phyloP scores from a whole-genome alignment of 2,888 invertebrate species.

The Exocentrus adspersus region DNA sequence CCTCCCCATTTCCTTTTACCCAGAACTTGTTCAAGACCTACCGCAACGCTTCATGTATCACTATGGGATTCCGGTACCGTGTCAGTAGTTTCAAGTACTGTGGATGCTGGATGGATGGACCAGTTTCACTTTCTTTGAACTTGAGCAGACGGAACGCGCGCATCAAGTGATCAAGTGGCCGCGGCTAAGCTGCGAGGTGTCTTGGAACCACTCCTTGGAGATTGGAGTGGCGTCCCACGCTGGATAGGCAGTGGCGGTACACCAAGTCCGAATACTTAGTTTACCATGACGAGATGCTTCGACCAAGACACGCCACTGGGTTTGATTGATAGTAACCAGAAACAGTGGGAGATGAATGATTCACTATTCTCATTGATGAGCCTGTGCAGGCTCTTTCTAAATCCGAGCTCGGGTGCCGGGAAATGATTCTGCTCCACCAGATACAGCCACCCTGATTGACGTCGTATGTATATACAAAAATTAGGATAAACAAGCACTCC shows the following conservation, averaged over 20 bases:
- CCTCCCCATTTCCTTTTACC: constrained; percentile 51
- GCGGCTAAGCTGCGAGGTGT: constrained; percentile 17
- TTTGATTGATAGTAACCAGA: constrained; percentile 63
- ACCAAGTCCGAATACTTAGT: too few relatives aligned
- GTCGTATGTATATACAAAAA: too few relatives aligned
- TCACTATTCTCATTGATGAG: constrained; percentile 27
- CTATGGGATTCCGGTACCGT: background rate
- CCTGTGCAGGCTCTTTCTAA: constrained; percentile 28
- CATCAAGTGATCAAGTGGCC: constrained; percentile 22
- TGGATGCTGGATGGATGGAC: too few relatives aligned
- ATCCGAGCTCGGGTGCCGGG: background rate
- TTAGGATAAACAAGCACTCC: too few relatives aligned
- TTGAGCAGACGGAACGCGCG: constrained; percentile 12
- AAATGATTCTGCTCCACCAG: too few relatives aligned
- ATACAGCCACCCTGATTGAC: too few relatives aligned
- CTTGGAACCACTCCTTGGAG: constrained; percentile 21
- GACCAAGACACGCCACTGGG: background rate
- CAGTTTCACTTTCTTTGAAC: constrained; percentile 30
- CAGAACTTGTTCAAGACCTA: background rate
- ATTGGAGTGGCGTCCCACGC: constrained; percentile 19
- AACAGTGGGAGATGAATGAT: constrained; percentile 22
- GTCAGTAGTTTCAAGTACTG: too few relatives aligned
- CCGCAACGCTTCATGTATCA: background rate
- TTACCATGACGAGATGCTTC: too few relatives aligned
- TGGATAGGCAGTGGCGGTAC: background rate